phyloP scores from a whole-genome alignment of 2,797 vertebrate genomes.

The Cirrhinus mrigala region DNA sequence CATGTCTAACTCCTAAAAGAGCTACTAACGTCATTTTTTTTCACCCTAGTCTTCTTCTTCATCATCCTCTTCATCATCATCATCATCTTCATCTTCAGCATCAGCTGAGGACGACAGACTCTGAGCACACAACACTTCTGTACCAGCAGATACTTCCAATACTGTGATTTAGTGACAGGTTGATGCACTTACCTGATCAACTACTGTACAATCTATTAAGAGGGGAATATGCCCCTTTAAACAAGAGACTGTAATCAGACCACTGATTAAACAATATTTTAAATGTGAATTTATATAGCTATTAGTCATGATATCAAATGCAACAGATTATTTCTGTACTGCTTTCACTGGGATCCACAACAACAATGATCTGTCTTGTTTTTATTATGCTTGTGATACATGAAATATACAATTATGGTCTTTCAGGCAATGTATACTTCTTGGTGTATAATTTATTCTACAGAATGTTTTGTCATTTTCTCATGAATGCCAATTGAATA shows the following conservation, averaged over 20 bases:
- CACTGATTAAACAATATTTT: background rate
- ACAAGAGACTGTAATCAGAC: conserved; percentile 6
- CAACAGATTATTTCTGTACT: background rate
- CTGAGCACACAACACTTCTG: conserved; percentile 59
- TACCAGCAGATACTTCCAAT: background rate
- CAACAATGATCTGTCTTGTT: background rate
- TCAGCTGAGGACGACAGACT: conserved; percentile 67
- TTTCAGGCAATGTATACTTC: conserved; percentile 4
- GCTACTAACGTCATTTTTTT: conserved; percentile 32
- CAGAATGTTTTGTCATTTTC: background rate
- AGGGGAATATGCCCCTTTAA: conserved; percentile 1
- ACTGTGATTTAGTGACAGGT: conserved; percentile 37
- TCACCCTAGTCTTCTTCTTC: conserved; percentile 61
- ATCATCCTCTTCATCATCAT: conserved; percentile 66
- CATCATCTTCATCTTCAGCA: conserved; percentile 69
- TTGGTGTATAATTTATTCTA: conserved; percentile 10
- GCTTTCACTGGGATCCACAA: background rate
- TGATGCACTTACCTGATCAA: background rate
- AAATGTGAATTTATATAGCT: background rate
- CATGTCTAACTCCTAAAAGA: too few species aligned
- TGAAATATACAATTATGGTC: background rate
- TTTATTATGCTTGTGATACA: background rate
- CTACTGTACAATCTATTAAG: conserved; percentile 10
- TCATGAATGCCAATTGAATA: background rate
- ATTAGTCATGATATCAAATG: background rate